Evolutionary conservation across 2,797 vertebrate species (phyloP), one percentile per base, ranked within the genome.

Genomic region (Caiman crocodilus): DNA sequence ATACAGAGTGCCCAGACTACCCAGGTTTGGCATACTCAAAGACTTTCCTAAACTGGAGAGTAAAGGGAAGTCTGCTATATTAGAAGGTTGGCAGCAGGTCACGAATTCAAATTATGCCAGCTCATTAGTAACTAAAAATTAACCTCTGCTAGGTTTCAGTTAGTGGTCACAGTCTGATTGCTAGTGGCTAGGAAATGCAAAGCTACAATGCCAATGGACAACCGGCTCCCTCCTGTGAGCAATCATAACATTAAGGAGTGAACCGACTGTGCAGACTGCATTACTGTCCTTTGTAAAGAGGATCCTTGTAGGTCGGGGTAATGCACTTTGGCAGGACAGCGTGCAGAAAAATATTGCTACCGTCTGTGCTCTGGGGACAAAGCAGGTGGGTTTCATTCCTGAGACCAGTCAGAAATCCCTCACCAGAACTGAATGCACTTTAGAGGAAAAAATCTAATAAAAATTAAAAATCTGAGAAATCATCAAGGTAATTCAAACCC

Each of bases 401-500:
- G 7, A 21, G 75, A 73, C 26, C 75, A 76, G 76, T 50, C 2
- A 18, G 0, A 2, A 1, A 4, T 3, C 14, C 13, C 80, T 84
- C 78, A 59, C 20, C 11, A 90, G 32, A 32, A 87, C 75, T 64
- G 13, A 9, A 81, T 84, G 1, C 26, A 87, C 42, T 50, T 57
- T 90, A 65, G 65, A 76, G 23, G 21, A 76, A 23, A 58, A 89
- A 85, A 50, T 50, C 42, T 50, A 50, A 78, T 18, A 73, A 85
- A 87, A 55, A 90, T 81, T 25, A 76, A 14, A 80, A 92, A 84
- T 7, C 42, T 25, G 73, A 91, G 85, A 84, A 84, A 2, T 57
- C 78, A 89, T 69, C 60, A 92, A 91, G 67, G 50, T 55, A 58
- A 79, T 77, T 89, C 91, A 91, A 92, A 84, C 64, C 89, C 55